Base-by-base conservation (phyloP, 2,888 invertebrate genomes). In the Netelia virgata region DNA sequence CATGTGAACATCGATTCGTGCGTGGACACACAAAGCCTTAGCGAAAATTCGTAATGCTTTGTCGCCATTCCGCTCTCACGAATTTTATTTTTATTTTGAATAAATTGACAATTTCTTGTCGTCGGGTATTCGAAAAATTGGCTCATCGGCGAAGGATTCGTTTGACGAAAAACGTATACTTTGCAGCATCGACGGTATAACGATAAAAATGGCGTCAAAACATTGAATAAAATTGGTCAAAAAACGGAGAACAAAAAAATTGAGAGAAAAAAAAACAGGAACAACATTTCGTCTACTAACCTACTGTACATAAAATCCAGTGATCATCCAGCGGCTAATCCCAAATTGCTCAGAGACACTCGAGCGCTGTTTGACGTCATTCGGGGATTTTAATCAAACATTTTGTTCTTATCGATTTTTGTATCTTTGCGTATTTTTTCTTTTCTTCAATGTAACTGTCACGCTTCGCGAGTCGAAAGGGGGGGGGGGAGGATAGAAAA, bases 1-100 rank as follows among this genome's bases (percentile, higher is more conserved):
- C 86, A 81, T 88, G 91, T 90, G 86, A 90, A 91, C 90, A 92
- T 91, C 87, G 89, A 90, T 87, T 88, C 87, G 90, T 92, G 92
- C 92, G 87, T 91, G 87, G 72, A 91, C 88, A 90, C 86, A 90
- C 88, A 89, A 89, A 90, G 89, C 89, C 87, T 84, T 78, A 74
- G 79, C 55, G 75, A 85, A 69, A 69, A 69, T 83, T 86, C 79
- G 81, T 59, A 80, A 86, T 87, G 86, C 69, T 84, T 86, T 88
- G 86, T 87, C 86, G 87, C 86, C 88, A 79, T 83, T 79, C 63
- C 47, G 59, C 28, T 66, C 57, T 74, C 78, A 41, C 47, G 41
- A 36, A n/a, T 47, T 28, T 66, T 41, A 11, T 8, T 79, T 79
- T 36, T 73, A 11, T 53, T 23, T 50, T 28, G 16, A 8, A 11